These are phyloP conservation scores for Tachysurus fulvidraco DNA, from an alignment of 2,113 vertebrate species.

Conservation along the genomic window DNA sequence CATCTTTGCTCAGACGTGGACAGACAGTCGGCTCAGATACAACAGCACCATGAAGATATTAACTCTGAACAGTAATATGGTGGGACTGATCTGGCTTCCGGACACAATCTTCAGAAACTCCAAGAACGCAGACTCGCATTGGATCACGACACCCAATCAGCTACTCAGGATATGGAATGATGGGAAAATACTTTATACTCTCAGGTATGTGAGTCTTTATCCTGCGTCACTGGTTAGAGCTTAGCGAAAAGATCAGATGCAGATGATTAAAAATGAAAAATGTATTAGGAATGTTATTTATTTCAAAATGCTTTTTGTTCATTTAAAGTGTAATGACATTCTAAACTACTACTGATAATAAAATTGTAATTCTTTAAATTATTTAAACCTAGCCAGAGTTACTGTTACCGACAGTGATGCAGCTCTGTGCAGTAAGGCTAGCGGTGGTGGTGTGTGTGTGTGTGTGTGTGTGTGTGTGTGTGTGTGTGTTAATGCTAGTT, in stretches of 20 bases:
- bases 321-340: not conserved
- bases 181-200: constrained; percentile 92
- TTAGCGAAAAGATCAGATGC: not conserved
- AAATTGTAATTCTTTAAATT: not conserved
- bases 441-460: no score
- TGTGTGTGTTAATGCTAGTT: no score
- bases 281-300: not conserved
- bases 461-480: no score
- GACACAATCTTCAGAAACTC: constrained; percentile 97
- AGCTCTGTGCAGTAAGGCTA: no score
- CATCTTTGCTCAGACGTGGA: constrained; percentile 98
- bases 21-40: constrained; percentile 90
- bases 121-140: constrained; percentile 91
- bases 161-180: constrained; percentile 98
- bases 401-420: no score
- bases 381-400: no score
- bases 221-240: not conserved
- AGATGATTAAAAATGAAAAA: not conserved
- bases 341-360: no score
- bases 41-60: constrained; percentile 95
- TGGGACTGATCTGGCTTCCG: constrained; percentile 93
- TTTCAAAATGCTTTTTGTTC: not conserved
- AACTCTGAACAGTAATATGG: constrained; percentile 97
- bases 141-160: constrained; percentile 96
- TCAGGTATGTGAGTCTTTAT: constrained; percentile 75